Evolutionary conservation across 2,113 vertebrate genomes (phyloP), one percentile per base, ranked within the genome.

Genomic region (Podarcis muralis): DNA sequence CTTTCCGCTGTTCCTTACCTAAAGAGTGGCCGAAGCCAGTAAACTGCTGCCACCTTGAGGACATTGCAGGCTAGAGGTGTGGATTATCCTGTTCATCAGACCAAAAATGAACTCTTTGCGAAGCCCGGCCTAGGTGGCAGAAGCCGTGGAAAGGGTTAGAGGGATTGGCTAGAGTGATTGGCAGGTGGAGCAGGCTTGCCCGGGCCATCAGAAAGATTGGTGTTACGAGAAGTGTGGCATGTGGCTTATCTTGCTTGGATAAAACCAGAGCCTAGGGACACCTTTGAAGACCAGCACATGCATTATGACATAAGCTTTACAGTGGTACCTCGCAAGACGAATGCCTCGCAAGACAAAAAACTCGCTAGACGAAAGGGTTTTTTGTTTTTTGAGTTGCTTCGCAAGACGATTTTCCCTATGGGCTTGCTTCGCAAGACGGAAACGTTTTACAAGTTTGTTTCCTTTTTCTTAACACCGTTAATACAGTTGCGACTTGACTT

Each of bases 21-120:
- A 43, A 27, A 84, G 43, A 20, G 20, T 13, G 62, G 6, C 43
- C 37, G 65, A 83, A 88, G 59, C 15, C 32, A 40, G 82, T 81
- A 69, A 84, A 37, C n/a, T 30, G 81, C 62, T 84, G 87, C 87
- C 87, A 88, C 65, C 87, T 88, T 78, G 72, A 88, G 87, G 87
- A 69, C 81, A 69, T 23, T 35, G 23, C n/a, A 78, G 22, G 81
- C 62, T 77, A 84, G n/a, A 2, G 65, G 30, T 43, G 30, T 77
- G 23, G 62, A 69, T 57, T 62, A 4, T 76, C 57, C 4, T 20
- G 25, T 76, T 32, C 22, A 5, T 40, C 5, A 57, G 59, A 48
- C 9, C 80, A 13, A 32, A 83, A 43, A 53, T n/a, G 35, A 30
- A 35, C 37, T 85, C 72, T 40, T 6, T 7, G 5, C 3, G 6